A percentile compares a stretch with the other conserved stretches of the same genome.
phyloP scores from a whole-genome alignment of 2,113 vertebrate species.

The Pao palembangensis region DNA sequence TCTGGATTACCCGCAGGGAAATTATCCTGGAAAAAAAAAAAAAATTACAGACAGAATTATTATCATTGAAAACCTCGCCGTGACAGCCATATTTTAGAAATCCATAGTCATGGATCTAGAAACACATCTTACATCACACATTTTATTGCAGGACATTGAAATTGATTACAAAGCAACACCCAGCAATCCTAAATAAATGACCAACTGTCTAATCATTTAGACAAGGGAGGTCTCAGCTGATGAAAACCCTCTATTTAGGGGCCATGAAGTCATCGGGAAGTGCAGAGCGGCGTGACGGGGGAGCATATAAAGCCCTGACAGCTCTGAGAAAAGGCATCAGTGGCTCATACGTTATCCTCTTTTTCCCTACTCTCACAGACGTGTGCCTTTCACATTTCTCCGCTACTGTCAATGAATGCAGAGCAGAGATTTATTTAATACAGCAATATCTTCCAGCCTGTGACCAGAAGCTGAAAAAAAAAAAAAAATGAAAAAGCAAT shows the following conservation, averaged over 20 bases:
- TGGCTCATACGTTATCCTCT: constrained; percentile 46
- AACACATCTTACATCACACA: constrained; percentile 9
- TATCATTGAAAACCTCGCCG: too few species aligned
- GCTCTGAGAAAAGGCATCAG: constrained; percentile 38
- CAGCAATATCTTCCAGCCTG: constrained; percentile 27
- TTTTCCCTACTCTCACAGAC: constrained; percentile 23
- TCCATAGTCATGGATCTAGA: constrained; percentile 8
- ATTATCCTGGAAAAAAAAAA: constrained; percentile 81
- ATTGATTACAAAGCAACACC: constrained; percentile 49
- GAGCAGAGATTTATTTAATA: constrained; percentile 12
- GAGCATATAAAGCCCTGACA: constrained; percentile 62
- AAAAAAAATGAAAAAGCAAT: neutral
- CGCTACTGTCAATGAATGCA: constrained; percentile 33
- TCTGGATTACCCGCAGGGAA: constrained; percentile 93
- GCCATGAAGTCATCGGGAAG: constrained; percentile 70
- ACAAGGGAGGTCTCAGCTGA: constrained; percentile 59
- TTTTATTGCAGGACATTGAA: constrained; percentile 46
- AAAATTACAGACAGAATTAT: constrained; percentile 25
- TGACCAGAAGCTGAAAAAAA: constrained; percentile 14
- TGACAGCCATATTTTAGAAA: too few species aligned
- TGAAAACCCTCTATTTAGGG: constrained; percentile 63
- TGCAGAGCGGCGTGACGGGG: constrained; percentile 57
- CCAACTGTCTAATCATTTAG: constrained; percentile 62
- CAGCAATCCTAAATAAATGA: constrained; percentile 63
- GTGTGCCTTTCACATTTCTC: constrained; percentile 26